Percentiles rank a stretch among this genome's conserved stretches.
phyloP scores from a whole-genome alignment of 2,888 invertebrate genomes.

The Cryptophagus acutangulus region DNA sequence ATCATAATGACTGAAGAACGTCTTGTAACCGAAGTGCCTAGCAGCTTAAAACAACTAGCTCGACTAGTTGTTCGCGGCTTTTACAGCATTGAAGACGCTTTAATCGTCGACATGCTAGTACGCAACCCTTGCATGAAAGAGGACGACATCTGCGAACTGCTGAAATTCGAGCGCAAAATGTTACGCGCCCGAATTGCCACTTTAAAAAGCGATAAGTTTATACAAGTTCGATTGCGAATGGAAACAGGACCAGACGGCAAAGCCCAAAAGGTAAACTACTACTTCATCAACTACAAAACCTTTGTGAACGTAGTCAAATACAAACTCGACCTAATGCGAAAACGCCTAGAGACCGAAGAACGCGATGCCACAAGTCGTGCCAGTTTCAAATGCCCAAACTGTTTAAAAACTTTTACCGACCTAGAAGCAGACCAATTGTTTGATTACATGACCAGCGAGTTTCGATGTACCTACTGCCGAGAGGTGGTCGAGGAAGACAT shows the following conservation, averaged over 20 bases:
- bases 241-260: slow-evolving; percentile 93
- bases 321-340: slow-evolving; percentile 92
- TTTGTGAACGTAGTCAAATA: slow-evolving; percentile 98
- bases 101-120: slow-evolving; percentile 93
- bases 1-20: slow-evolving; percentile 64
- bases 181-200: slow-evolving; percentile 80
- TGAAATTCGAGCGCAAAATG: slow-evolving; percentile 93
- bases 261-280: slow-evolving; percentile 94
- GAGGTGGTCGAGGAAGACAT: slow-evolving; percentile 91
- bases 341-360: slow-evolving; percentile 93
- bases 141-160: slow-evolving; percentile 82
- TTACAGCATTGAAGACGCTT: slow-evolving; percentile 88
- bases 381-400: slow-evolving; percentile 89
- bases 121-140: slow-evolving; percentile 94
- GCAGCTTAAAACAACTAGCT: slow-evolving; percentile 86
- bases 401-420: slow-evolving; percentile 92
- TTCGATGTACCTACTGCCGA: slow-evolving; percentile 85
- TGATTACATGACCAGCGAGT: slow-evolving; percentile 78
- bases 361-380: slow-evolving; percentile 91
- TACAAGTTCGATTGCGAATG: slow-evolving; percentile 88
- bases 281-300: slow-evolving; percentile 94
- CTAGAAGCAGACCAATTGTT: slow-evolving; percentile 89
- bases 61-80: slow-evolving; percentile 89
- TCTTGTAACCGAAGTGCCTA: slow-evolving; percentile 87
- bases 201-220: slow-evolving; percentile 87